Evolutionary conservation across 1,140 invertebrate genomes (phyloP).

Genomic region (Drosophila tristis): DNA sequence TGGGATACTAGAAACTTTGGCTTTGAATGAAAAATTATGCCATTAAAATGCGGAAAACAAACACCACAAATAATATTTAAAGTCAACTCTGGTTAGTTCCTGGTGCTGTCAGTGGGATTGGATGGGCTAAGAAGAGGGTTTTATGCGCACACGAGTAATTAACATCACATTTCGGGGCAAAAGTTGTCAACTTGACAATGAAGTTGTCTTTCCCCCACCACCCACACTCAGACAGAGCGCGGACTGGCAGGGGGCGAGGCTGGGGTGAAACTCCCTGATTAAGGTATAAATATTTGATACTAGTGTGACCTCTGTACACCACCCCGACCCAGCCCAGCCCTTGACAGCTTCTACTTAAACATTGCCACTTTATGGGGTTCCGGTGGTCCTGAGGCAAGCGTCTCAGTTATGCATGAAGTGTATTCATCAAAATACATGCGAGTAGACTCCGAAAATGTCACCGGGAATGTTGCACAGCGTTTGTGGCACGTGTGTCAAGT

Average conservation of each 20-base stretch:
- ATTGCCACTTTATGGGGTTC: conserved; percentile 79
- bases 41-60: conserved; percentile 57
- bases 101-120: conserved; percentile 4
- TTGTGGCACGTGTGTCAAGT: conserved; percentile 15
- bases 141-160: conserved; percentile 64
- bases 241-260: neutral
- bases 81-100: conserved; percentile 30
- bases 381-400: conserved; percentile 27
- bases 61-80: conserved; percentile 47
- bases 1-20: conserved; percentile 31
- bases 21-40: conserved; percentile 68
- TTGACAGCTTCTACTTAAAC: conserved; percentile 32
- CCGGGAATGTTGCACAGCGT: conserved; percentile 30
- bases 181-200: conserved; percentile 72
- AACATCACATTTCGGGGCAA: conserved; percentile 65
- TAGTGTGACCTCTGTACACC: conserved; percentile 50
- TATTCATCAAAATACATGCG: conserved; percentile 54
- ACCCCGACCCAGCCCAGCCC: conserved; percentile 12
- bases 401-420: conserved; percentile 48
- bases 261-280: conserved; percentile 47
- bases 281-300: conserved; percentile 77
- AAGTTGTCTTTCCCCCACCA: conserved; percentile 25
- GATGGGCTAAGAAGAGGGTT: neutral
- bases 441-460: conserved; percentile 44
- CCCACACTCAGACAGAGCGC: too few species aligned